These are phyloP conservation scores for Smutsia temminckii DNA, from an alignment of 2,797 vertebrate genomes.

Conservation along the genomic window DNA sequence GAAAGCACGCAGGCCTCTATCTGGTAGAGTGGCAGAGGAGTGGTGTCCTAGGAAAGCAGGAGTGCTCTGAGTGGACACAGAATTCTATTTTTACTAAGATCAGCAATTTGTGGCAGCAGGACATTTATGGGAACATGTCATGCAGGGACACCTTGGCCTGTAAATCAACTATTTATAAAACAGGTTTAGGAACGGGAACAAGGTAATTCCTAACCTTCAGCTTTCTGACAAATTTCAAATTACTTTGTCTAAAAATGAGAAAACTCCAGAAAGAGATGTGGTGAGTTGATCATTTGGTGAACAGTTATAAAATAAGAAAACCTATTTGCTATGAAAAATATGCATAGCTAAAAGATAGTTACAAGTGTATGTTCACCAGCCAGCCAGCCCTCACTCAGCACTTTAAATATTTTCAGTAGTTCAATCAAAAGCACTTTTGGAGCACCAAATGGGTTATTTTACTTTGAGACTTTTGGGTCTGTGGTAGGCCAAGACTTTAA, in stretches of 20 bases:
- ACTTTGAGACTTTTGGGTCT: conserved; percentile 33
- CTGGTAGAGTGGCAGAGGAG: neutral
- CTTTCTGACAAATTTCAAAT: conserved; percentile 47
- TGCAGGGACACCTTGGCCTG: conserved; percentile 67
- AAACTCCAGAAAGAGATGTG: neutral
- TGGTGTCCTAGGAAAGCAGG: neutral
- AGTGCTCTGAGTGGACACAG: neutral
- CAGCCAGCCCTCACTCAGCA: conserved; percentile 1
- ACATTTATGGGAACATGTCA: conserved; percentile 62
- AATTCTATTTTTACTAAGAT: conserved; percentile 45
- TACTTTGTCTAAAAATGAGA: neutral
- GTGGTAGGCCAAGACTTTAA: neutral
- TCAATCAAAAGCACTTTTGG: conserved; percentile 56
- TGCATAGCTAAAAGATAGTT: neutral
- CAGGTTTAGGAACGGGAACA: conserved; percentile 53
- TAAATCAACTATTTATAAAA: conserved; percentile 62
- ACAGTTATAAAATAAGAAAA: conserved; percentile 26
- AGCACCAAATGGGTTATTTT: conserved; percentile 34
- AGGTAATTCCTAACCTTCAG: neutral
- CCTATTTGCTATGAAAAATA: neutral
- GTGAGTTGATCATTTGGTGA: neutral
- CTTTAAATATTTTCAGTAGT: conserved; percentile 11
- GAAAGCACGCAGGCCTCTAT: neutral
- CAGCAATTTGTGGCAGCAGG: conserved; percentile 43
- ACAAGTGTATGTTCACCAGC: neutral